Evolutionary conservation across 2,113 vertebrate species (phyloP).

Genomic region (Dolichallabes microphthalmus): DNA sequence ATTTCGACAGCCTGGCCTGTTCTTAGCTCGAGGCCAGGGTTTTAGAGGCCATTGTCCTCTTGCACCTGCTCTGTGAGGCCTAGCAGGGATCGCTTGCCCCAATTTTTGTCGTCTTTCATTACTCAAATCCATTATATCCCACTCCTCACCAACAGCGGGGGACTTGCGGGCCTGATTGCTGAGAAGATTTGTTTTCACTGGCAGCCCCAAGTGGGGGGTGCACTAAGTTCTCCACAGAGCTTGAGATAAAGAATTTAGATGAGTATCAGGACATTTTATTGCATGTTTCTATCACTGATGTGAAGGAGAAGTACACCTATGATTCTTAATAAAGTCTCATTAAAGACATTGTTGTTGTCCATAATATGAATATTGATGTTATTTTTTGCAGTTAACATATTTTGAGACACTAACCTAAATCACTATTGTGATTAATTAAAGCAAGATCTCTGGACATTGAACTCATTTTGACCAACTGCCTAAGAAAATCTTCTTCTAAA

Average conservation of each 20-base stretch:
- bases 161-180: slow-evolving; percentile 39
- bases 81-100: slow-evolving; percentile 36
- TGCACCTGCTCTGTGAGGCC: slow-evolving; percentile 50
- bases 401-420: neutral
- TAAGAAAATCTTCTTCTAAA: neutral
- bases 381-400: slow-evolving; percentile 6
- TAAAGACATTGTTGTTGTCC: slow-evolving; percentile 30
- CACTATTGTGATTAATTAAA: neutral
- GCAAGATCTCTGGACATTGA: neutral
- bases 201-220: slow-evolving; percentile 35
- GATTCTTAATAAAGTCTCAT: neutral
- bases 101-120: slow-evolving; percentile 56
- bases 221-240: slow-evolving; percentile 21
- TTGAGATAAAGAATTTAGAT: slow-evolving; percentile 50
- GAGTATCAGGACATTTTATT: slow-evolving; percentile 10
- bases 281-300: slow-evolving; percentile 29
- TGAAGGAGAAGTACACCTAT: slow-evolving; percentile 13
- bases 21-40: slow-evolving; percentile 22
- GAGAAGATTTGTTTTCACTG: slow-evolving; percentile 51
- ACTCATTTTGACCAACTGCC: neutral
- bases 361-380: slow-evolving; percentile 12
- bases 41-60: slow-evolving; percentile 49
- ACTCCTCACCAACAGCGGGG: slow-evolving; percentile 47
- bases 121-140: slow-evolving; percentile 52
- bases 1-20: slow-evolving; percentile 28